Evolutionary conservation across 2,113 vertebrate species (phyloP).

Genomic region (Mohoua ochrocephala): DNA sequence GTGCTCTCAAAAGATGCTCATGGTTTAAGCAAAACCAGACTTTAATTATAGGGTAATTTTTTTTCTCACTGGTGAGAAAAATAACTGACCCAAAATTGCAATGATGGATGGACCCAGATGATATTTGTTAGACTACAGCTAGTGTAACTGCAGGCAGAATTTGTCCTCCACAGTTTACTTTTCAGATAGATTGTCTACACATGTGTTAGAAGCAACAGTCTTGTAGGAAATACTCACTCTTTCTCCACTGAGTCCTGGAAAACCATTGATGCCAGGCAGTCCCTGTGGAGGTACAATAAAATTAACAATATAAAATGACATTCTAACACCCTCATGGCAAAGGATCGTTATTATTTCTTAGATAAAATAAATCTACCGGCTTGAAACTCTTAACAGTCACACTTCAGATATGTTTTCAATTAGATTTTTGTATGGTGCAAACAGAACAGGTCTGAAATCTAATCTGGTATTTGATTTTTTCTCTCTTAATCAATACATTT

Average conservation of each 20-base stretch:
- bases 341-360: not conserved
- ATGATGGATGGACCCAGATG: not conserved
- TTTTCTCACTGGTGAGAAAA: not conserved
- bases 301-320: not conserved
- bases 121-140: not conserved
- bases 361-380: not conserved
- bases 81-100: not conserved
- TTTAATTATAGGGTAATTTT: not conserved
- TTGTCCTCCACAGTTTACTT: not conserved
- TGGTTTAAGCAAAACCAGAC: not conserved
- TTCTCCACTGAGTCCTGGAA: constrained; percentile 72
- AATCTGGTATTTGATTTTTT: not conserved
- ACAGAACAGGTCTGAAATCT: not conserved
- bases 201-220: not conserved
- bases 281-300: constrained; percentile 73
- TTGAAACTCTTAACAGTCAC: not conserved
- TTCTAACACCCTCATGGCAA: not conserved
- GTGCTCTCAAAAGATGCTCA: not conserved
- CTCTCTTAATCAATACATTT: not conserved
- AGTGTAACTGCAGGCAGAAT: not conserved
- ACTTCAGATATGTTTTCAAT: not conserved
- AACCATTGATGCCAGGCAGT: constrained; percentile 72
- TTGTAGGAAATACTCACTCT: constrained; percentile 61
- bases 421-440: not conserved
- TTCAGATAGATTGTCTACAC: not conserved